phyloP scores from a whole-genome alignment of 2,113 vertebrate species.

The Cairina moschata region DNA sequence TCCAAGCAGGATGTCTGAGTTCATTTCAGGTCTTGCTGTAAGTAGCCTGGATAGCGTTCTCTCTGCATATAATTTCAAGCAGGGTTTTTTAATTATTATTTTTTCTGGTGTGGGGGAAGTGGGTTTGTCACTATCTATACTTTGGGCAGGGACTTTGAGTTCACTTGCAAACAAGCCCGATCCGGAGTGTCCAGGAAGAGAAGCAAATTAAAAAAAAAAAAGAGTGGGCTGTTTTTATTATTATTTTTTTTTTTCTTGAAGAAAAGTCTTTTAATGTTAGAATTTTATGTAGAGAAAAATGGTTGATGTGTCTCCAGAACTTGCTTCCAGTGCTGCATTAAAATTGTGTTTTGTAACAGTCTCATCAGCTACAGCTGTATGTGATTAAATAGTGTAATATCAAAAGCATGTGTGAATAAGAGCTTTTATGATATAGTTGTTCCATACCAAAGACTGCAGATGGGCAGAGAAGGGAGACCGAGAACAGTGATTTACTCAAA shows the following conservation, averaged over 20 bases:
- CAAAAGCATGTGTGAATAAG: slow-evolving; percentile 81
- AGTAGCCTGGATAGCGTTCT: slow-evolving; percentile 51
- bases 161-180: slow-evolving; percentile 53
- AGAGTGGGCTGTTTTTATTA: neutral
- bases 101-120: neutral
- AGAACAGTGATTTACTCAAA: slow-evolving; percentile 39
- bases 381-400: slow-evolving; percentile 82
- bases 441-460: slow-evolving; percentile 69
- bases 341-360: slow-evolving; percentile 78
- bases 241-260: slow-evolving; percentile 22
- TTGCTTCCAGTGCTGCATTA: slow-evolving; percentile 72
- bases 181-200: slow-evolving; percentile 69
- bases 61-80: slow-evolving; percentile 77
- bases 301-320: slow-evolving; percentile 75
- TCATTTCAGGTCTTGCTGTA: slow-evolving; percentile 76
- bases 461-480: slow-evolving; percentile 46
- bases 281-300: slow-evolving; percentile 69
- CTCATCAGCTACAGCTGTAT: slow-evolving; percentile 80
- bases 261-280: slow-evolving; percentile 60
- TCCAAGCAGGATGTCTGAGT: slow-evolving; percentile 28
- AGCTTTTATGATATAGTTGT: slow-evolving; percentile 76
- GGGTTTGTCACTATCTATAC: slow-evolving; percentile 69
- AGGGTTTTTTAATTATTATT: neutral
- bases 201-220: neutral
- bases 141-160: slow-evolving; percentile 56